Evolutionary conservation across 2,113 vertebrate genomes (phyloP), one percentile per base, ranked within the genome.

Genomic region (Sinosuthora webbiana): DNA sequence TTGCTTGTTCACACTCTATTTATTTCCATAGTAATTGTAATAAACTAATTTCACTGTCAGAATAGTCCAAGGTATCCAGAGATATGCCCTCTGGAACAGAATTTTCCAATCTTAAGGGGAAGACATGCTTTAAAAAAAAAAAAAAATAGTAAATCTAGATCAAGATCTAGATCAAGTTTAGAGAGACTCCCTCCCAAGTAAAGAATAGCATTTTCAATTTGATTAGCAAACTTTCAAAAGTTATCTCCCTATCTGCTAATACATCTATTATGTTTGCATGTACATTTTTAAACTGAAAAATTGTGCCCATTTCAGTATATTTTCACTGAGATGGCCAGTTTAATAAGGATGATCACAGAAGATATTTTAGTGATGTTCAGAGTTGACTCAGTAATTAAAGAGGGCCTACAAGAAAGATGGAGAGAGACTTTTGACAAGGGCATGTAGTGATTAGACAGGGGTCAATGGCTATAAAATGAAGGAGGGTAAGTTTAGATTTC

Each of bases 1-100:
- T 62, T 94, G 41, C 94, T 93, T 87, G 37, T 85, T 93, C 91
- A 81, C 63, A 85, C 22, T 90, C 70, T 90, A 31, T 93, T 88
- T 96, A 88, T 35, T 81, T 78, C 44, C 64, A 68, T 9, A 94
- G 41, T 85, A 83, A 83, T 89, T 91, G 11, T 25, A 86, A 83
- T 88, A 59, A 93, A 71, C 18, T 68, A 41, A 73, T 92, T 87
- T 92, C 23, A 62, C 53, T 93, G 14, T 76, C 52, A 92, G 63
- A 88, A 65, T 20, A 56, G 60, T 79, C 21, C 53, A 87, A 64
- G 30, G 7, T 79, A 59, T 57, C 27, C 57, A 69, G 52, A 81
- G 15, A 23, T 79, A 22, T 18, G 10, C 6, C 13, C 18, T 64
- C 16, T 55, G 20, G 37, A 87, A 87, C 42, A 69, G 25, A 81